phyloP scores from a whole-genome alignment of 1,140 invertebrate genomes.

The Penaeus vannamei region DNA sequence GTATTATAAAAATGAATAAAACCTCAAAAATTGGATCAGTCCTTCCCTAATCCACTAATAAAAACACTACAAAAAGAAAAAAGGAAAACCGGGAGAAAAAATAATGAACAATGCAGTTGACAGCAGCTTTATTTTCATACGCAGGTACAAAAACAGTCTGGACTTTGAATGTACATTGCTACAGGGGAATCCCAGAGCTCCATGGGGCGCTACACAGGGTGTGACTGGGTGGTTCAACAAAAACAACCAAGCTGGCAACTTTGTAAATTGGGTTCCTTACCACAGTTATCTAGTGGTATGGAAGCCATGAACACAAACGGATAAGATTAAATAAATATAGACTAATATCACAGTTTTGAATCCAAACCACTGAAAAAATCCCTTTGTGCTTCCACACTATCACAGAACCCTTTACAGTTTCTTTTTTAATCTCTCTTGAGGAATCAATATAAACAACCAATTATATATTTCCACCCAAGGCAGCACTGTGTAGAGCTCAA shows the following conservation, averaged over 20 bases:
- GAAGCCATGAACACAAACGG: constrained; percentile 56
- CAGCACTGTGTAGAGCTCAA: constrained; percentile 61
- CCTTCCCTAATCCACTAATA: too few relatives aligned
- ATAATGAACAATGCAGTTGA: constrained; percentile 43
- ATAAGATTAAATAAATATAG: constrained; percentile 63
- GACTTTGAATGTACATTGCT: constrained; percentile 64
- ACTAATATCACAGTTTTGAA: constrained; percentile 65
- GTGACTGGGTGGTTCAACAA: constrained; percentile 59
- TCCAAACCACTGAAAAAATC: constrained; percentile 63
- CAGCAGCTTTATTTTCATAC: constrained; percentile 65
- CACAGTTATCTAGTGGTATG: not conserved
- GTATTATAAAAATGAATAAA: too few relatives aligned
- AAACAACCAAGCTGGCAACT: constrained; percentile 61
- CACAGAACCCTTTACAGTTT: constrained; percentile 63
- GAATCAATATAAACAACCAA: constrained; percentile 46
- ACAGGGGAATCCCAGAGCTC: constrained; percentile 62
- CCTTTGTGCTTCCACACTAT: constrained; percentile 63
- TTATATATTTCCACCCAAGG: constrained; percentile 50
- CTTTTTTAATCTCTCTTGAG: constrained; percentile 35
- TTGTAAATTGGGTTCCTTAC: constrained; percentile 44
- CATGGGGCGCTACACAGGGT: constrained; percentile 63
- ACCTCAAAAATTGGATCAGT: too few relatives aligned
- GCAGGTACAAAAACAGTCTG: constrained; percentile 65
- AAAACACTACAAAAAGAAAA: too few relatives aligned
- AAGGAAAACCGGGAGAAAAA: too few relatives aligned